These are phyloP conservation scores for Chrysocyon brachyurus DNA, from an alignment of 2,797 vertebrate species.

Conservation along the genomic window DNA sequence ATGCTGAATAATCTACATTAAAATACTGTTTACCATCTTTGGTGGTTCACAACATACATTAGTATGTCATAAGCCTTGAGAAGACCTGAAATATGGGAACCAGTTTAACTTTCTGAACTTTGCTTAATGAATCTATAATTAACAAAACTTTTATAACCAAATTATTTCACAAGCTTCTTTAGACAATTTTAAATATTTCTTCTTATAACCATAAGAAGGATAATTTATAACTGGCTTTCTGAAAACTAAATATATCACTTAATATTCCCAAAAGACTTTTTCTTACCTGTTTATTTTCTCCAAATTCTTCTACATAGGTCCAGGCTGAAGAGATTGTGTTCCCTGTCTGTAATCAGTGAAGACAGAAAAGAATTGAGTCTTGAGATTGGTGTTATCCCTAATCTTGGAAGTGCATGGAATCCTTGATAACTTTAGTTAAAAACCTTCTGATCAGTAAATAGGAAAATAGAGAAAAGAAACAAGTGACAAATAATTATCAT, in stretches of 20 bases:
- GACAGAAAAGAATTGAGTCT: conserved; percentile 84
- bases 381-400: conserved; percentile 74
- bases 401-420: conserved; percentile 80
- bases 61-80: conserved; percentile 34
- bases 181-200: conserved; percentile 16
- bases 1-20: neutral
- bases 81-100: conserved; percentile 41
- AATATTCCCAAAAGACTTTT: conserved; percentile 35
- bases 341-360: conserved; percentile 81
- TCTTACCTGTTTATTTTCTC: conserved; percentile 83
- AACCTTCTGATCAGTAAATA: conserved; percentile 47
- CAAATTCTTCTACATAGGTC: conserved; percentile 81
- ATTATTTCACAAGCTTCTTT: neutral
- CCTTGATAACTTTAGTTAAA: conserved; percentile 76
- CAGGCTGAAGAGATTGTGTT: conserved; percentile 82
- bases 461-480: conserved; percentile 67
- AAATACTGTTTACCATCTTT: neutral
- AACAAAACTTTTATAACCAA: conserved; percentile 48
- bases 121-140: conserved; percentile 31
- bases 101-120: conserved; percentile 22
- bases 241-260: conserved; percentile 51
- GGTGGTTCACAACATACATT: neutral
- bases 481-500: conserved; percentile 65
- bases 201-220: conserved; percentile 10
- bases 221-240: conserved; percentile 51